Evolutionary conservation across 1,140 invertebrate species (phyloP).

Genomic region (Dreissena rostriformis): DNA sequence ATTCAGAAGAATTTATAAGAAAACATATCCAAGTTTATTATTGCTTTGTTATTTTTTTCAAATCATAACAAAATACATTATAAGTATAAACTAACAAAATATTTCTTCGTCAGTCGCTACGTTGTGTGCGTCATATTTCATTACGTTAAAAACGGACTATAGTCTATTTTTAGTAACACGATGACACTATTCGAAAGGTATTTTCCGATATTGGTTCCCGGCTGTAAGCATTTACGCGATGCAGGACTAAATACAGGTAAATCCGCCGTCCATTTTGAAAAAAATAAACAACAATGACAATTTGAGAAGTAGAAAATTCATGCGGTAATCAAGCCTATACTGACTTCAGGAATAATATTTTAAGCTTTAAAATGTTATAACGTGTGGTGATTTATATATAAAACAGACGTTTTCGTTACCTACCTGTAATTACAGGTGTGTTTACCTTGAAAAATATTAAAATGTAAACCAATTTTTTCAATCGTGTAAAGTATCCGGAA

Average conservation of each 20-base stretch:
- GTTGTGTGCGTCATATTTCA: too few relatives aligned
- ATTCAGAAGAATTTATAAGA: too few relatives aligned
- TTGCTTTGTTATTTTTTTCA: too few relatives aligned
- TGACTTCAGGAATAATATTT: background rate
- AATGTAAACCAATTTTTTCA: constrained; percentile 23
- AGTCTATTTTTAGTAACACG: background rate
- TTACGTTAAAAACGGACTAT: too few relatives aligned
- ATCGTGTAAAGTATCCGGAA: background rate
- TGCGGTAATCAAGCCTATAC: background rate
- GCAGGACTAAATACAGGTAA: constrained; percentile 45
- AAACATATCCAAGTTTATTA: too few relatives aligned
- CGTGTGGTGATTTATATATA: background rate
- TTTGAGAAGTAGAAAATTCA: background rate
- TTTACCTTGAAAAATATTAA: background rate
- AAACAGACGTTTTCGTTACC: background rate
- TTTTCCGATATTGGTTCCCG: constrained; percentile 50
- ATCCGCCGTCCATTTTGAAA: constrained; percentile 54
- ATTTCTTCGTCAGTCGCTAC: too few relatives aligned
- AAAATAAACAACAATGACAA: background rate
- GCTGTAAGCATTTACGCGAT: background rate
- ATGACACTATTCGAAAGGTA: constrained; percentile 46
- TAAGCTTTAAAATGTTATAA: background rate
- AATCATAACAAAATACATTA: too few relatives aligned
- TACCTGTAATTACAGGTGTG: constrained; percentile 22
- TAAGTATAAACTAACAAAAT: too few relatives aligned